Conservation (phyloP, 2,797 vertebrate species). For the Mormyrus hasselquistii region DNA sequence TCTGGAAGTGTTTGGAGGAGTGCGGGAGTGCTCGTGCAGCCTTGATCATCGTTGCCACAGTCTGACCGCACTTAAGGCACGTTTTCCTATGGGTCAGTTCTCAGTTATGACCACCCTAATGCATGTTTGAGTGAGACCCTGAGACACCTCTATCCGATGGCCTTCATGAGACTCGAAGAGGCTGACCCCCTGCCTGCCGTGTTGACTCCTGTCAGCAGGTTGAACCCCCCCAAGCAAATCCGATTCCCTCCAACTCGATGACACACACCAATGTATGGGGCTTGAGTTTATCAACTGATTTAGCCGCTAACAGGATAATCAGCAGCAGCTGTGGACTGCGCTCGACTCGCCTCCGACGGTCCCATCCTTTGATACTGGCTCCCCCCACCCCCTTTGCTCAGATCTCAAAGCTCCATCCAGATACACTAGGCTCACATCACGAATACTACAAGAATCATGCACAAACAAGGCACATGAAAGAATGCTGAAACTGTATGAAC, state of each 20-base stretch:
- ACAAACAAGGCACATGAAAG: background rate
- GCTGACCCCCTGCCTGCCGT: constrained; percentile 38
- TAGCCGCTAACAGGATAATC: constrained; percentile 96
- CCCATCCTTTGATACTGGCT: constrained; percentile 63
- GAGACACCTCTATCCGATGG: background rate
- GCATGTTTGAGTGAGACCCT: background rate
- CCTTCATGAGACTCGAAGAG: background rate
- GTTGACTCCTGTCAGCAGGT: constrained; percentile 91
- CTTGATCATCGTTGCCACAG: background rate
- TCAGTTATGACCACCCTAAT: background rate
- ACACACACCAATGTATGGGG: constrained; percentile 91
- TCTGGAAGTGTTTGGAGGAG: background rate
- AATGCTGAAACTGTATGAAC: background rate
- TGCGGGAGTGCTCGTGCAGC: background rate
- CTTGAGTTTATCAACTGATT: constrained; percentile 98
- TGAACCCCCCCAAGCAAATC: constrained; percentile 72
- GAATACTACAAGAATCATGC: constrained; percentile 11
- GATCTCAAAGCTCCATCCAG: constrained; percentile 25
- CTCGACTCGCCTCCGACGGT: constrained; percentile 89
- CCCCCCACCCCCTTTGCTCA: constrained; percentile 51
- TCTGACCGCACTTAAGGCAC: background rate
- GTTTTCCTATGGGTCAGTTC: background rate
- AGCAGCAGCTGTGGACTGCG: constrained; percentile 94
- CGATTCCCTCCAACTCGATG: constrained; percentile 99
- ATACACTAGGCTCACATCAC: background rate